A percentile compares a stretch with the other conserved stretches of the same genome.
Evolutionary conservation across 2,888 invertebrate genomes (phyloP).

Genomic region (Empis stercorea): DNA sequence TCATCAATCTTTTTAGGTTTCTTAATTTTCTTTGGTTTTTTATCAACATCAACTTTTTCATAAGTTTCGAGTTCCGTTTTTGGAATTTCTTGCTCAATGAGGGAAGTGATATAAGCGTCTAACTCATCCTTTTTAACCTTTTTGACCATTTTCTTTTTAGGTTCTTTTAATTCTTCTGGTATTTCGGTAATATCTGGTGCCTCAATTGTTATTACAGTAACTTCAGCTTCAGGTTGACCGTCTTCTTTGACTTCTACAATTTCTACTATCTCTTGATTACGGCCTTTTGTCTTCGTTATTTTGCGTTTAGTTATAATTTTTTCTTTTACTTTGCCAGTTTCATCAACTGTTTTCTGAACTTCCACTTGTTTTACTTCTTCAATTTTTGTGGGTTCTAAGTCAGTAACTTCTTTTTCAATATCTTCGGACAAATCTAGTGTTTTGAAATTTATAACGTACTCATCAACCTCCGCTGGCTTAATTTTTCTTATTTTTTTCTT

Average conservation of each 20-base stretch:
- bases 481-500: conserved; percentile 24
- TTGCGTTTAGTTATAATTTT: conserved; percentile 21
- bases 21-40: conserved; percentile 27
- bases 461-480: conserved; percentile 26
- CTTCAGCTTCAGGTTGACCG: conserved; percentile 28
- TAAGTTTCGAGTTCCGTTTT: conserved; percentile 31
- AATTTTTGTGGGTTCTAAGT: neutral
- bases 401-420: no score
- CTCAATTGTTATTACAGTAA: conserved; percentile 36
- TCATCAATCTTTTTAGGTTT: conserved; percentile 24
- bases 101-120: conserved; percentile 23
- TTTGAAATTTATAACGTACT: conserved; percentile 18
- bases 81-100: conserved; percentile 29
- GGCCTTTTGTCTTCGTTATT: conserved; percentile 24
- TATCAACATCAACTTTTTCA: conserved; percentile 27
- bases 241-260: conserved; percentile 25
- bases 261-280: conserved; percentile 25
- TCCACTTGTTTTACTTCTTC: conserved; percentile 8
- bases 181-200: conserved; percentile 17
- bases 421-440: conserved; percentile 1
- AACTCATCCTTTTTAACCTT: conserved; percentile 26
- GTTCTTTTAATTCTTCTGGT: conserved; percentile 15
- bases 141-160: conserved; percentile 13
- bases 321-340: conserved; percentile 15
- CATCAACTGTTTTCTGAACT: conserved; percentile 11